These are phyloP conservation scores for Beris chalybata DNA, from an alignment of 2,888 invertebrate genomes.

Conservation along the genomic window DNA sequence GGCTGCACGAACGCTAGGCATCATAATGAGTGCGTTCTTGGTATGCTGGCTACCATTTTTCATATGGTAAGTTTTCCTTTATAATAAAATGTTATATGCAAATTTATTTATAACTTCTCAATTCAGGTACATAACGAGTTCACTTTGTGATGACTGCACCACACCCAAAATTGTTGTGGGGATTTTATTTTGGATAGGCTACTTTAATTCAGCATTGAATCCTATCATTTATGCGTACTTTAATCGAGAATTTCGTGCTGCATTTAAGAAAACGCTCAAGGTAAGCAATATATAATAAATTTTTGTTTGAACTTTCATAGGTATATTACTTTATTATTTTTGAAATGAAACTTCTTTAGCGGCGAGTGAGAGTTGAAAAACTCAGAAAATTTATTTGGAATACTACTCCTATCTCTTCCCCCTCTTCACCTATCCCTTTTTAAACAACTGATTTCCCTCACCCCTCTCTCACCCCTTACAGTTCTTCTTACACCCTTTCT, in stretches of 20 bases:
- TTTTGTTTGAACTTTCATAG: no score
- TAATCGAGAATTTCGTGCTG: conserved; percentile 93
- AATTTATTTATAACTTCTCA: conserved; percentile 8
- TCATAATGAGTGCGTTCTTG: conserved; percentile 94
- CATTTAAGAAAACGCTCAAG: conserved; percentile 86
- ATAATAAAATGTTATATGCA: not conserved
- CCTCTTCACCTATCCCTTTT: no score
- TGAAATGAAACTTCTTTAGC: no score
- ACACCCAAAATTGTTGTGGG: conserved; percentile 86
- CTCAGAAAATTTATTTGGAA: no score
- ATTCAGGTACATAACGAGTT: conserved; percentile 79
- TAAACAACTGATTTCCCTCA: no score
- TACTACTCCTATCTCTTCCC: no score
- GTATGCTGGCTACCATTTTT: conserved; percentile 97
- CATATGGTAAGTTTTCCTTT: conserved; percentile 68
- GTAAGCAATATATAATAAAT: conserved; percentile 42
- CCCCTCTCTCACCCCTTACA: no score
- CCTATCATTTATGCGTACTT: conserved; percentile 97
- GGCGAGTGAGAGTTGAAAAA: no score
- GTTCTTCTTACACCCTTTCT: no score
- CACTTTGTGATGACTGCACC: conserved; percentile 75
- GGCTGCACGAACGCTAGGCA: conserved; percentile 91
- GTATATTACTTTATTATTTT: no score
- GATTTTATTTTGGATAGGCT: conserved; percentile 95
- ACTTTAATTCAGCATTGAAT: conserved; percentile 95